A percentile compares a stretch with the other conserved stretches of the same genome.
Conservation (phyloP, 2,888 invertebrate species). For the Acleris holmiana region DNA sequence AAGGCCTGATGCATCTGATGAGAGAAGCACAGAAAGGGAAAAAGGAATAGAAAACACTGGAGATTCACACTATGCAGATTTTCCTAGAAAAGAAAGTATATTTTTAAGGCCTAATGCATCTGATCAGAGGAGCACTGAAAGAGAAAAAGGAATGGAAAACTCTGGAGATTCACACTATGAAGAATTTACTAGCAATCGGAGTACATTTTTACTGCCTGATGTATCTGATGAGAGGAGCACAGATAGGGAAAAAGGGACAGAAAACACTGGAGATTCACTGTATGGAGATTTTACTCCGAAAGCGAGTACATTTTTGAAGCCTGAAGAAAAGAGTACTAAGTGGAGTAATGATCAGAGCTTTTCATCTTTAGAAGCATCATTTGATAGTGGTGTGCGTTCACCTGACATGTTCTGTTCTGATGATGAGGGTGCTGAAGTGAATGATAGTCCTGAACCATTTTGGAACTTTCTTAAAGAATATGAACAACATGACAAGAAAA, state of each 20-base stretch:
- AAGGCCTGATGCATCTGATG: conserved; percentile 37
- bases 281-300: conserved; percentile 60
- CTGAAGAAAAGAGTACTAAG: conserved; percentile 60
- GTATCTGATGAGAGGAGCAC: conserved; percentile 47
- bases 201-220: conserved; percentile 49
- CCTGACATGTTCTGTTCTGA: conserved; percentile 87
- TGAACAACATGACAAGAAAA: conserved; percentile 71
- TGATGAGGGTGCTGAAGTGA: conserved; percentile 74
- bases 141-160: conserved; percentile 62
- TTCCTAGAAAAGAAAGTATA: conserved; percentile 51
- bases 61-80: conserved; percentile 66
- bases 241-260: conserved; percentile 55
- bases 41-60: conserved; percentile 63
- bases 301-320: conserved; percentile 48
- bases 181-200: conserved; percentile 52
- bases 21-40: conserved; percentile 50
- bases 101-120: conserved; percentile 14
- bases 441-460: conserved; percentile 53
- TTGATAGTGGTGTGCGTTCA: conserved; percentile 80
- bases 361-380: conserved; percentile 75
- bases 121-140: conserved; percentile 46
- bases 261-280: conserved; percentile 67
- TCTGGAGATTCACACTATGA: conserved; percentile 69
- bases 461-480: conserved; percentile 70
- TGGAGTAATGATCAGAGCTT: conserved; percentile 74